A percentile compares a stretch with the other conserved stretches of the same genome.
Conservation (phyloP, 2,797 vertebrate genomes). For the Diceros bicornis region DNA sequence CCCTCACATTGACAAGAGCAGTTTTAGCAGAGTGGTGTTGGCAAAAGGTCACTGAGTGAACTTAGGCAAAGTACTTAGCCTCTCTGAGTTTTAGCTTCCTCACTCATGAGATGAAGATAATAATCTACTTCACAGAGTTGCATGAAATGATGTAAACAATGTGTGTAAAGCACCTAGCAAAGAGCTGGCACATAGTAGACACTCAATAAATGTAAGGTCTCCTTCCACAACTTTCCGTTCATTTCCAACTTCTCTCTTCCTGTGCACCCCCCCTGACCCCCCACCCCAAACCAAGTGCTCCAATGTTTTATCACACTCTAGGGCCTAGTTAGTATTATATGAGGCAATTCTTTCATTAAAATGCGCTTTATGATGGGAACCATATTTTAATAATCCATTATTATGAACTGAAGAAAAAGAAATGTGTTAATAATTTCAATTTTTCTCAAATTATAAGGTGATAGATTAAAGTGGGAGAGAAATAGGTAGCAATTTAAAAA, state of each 20-base stretch:
- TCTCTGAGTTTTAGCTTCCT: slow-evolving; percentile 25
- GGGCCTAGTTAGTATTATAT: not conserved
- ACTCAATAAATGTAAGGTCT: not conserved
- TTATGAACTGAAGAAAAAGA: slow-evolving; percentile 18
- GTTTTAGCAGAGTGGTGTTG: not conserved
- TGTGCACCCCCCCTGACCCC: not conserved
- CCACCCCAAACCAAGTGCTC: not conserved
- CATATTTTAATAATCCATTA: not conserved
- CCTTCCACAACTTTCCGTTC: not conserved
- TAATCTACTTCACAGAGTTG: not conserved
- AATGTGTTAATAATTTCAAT: slow-evolving; percentile 35
- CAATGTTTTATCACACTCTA: not conserved
- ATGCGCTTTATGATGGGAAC: not conserved
- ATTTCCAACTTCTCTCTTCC: not conserved
- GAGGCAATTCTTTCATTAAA: not conserved
- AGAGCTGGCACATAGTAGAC: not conserved
- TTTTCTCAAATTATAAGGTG: slow-evolving; percentile 42
- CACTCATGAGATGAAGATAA: not conserved
- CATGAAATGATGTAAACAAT: not conserved
- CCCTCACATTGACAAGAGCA: not conserved
- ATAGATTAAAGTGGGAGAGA: not conserved
- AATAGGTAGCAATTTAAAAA: slow-evolving; percentile 41
- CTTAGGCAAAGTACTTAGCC: not conserved
- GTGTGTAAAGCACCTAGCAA: not conserved
- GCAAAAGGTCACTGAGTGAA: not conserved